These are phyloP conservation scores for Nannospalax galili DNA, from an alignment of 2,113 vertebrate species.

Conservation along the genomic window DNA sequence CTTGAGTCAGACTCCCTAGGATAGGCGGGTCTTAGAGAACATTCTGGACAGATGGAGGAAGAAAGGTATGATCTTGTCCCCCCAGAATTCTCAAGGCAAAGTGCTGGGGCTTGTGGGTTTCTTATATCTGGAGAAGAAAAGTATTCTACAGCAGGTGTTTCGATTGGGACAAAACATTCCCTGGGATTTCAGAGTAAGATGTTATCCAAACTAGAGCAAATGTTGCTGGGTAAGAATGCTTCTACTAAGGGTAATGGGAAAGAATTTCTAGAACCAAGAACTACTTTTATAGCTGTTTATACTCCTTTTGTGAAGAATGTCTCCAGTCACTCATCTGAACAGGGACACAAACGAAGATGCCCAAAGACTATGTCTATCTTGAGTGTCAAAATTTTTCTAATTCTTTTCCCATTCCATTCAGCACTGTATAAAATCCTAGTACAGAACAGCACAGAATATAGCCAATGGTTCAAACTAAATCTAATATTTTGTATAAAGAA, in stretches of 20 bases:
- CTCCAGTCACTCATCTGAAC: neutral
- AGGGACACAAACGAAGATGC: neutral
- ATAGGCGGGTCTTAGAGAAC: neutral
- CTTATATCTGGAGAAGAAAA: neutral
- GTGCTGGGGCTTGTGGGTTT: neutral
- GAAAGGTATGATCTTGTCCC: neutral
- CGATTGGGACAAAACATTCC: neutral
- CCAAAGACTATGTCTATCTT: neutral
- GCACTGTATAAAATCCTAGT: slow-evolving; percentile 13
- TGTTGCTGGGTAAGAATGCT: slow-evolving; percentile 2
- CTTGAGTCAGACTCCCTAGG: neutral
- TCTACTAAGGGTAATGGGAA: neutral
- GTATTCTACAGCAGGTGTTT: neutral
- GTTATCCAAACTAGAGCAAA: neutral
- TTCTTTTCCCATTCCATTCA: neutral
- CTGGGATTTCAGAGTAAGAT: neutral
- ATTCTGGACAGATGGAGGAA: neutral
- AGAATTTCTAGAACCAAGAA: neutral
- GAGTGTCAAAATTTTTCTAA: neutral
- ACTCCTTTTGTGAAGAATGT: neutral
- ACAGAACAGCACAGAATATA: neutral
- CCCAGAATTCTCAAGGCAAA: neutral
- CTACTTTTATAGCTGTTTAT: neutral
- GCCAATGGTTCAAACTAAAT: neutral
- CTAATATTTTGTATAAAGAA: neutral